Conservation (phyloP, 2,113 vertebrate genomes). For the Benitochromis conjunctus region DNA sequence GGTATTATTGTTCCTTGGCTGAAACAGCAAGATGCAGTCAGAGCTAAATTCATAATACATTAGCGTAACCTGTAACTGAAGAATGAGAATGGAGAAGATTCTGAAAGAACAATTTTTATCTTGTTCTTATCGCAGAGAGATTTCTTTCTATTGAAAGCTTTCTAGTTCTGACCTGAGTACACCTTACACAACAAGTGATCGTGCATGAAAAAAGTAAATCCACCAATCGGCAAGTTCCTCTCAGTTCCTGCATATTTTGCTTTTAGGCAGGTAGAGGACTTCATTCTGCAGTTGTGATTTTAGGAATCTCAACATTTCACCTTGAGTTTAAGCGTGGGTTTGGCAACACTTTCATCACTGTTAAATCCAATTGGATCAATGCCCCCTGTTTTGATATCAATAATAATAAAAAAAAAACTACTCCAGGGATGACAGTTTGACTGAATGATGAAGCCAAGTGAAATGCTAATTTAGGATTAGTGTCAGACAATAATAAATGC, state of each 20-base stretch:
- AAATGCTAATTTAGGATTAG: slow-evolving; percentile 68
- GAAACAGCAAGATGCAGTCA: slow-evolving; percentile 6
- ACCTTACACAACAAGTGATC: neutral
- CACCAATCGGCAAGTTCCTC: slow-evolving; percentile 2
- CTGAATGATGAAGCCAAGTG: slow-evolving; percentile 57
- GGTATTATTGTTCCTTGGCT: neutral
- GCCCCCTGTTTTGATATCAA: slow-evolving; percentile 56
- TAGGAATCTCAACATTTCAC: slow-evolving; percentile 37
- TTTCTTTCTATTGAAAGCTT: slow-evolving; percentile 1
- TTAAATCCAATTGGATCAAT: slow-evolving; percentile 54
- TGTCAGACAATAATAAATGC: slow-evolving; percentile 59
- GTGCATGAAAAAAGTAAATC: neutral
- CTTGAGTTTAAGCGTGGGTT: slow-evolving; percentile 28
- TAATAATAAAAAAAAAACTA: slow-evolving; percentile 16
- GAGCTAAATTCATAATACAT: neutral
- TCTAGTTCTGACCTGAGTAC: neutral
- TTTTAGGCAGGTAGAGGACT: neutral
- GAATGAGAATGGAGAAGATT: neutral
- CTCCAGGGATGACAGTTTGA: slow-evolving; percentile 41
- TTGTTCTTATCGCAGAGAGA: neutral
- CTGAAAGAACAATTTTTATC: neutral
- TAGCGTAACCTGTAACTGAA: neutral
- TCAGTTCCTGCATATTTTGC: slow-evolving; percentile 18
- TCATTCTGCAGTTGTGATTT: slow-evolving; percentile 31
- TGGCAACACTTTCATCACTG: slow-evolving; percentile 46